A percentile compares a stretch with the other conserved stretches of the same genome.
Evolutionary conservation across 2,113 vertebrate species (phyloP).

Genomic region (Siphamia tubifer): DNA sequence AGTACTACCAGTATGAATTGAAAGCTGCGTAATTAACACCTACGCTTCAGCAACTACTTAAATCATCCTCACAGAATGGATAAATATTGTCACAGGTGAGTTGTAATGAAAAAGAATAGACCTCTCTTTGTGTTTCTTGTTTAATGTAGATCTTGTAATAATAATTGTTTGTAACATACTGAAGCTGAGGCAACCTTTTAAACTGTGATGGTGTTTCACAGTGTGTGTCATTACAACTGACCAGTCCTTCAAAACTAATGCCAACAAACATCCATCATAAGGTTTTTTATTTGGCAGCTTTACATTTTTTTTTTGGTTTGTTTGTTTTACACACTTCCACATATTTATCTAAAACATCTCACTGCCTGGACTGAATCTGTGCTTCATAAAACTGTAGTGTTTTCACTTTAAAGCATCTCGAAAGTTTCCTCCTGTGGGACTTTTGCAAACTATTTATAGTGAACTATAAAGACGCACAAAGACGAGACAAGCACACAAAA

Average conservation of each 20-base stretch:
- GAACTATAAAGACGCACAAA: slow-evolving; percentile 51
- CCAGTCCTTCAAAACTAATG: background rate
- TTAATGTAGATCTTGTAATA: background rate
- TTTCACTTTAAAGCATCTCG: slow-evolving; percentile 41
- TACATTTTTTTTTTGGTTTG: too few relatives aligned
- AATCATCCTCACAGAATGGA: background rate
- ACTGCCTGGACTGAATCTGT: background rate
- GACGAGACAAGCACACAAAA: slow-evolving; percentile 46
- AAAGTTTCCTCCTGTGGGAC: slow-evolving; percentile 34
- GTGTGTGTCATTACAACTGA: background rate
- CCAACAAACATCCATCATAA: background rate
- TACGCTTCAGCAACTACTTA: background rate
- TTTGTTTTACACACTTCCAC: slow-evolving; percentile 3
- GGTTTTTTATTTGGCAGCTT: background rate
- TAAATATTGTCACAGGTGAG: too few relatives aligned
- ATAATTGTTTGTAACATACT: background rate
- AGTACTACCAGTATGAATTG: background rate
- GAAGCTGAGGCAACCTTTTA: background rate
- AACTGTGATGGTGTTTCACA: background rate
- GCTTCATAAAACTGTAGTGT: background rate
- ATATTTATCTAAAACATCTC: slow-evolving; percentile 23
- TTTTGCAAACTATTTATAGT: slow-evolving; percentile 58
- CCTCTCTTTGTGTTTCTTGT: background rate
- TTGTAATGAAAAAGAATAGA: too few relatives aligned
- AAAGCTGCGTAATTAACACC: background rate